phyloP scores from a whole-genome alignment of 2,888 invertebrate species.

The Autographa pulchrina region DNA sequence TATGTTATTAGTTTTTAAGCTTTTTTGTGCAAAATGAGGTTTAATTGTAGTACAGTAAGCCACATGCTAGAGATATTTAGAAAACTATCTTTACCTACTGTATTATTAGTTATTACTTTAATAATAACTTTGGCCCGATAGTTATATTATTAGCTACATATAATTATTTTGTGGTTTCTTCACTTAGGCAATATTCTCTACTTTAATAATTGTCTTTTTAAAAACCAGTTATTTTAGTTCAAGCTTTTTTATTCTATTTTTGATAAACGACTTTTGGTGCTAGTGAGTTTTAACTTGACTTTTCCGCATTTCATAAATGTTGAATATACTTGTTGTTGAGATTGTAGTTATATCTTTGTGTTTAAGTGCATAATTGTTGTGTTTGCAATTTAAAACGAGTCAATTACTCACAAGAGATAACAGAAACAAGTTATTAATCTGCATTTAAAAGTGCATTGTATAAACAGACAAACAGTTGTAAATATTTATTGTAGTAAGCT shows the following conservation, averaged over 20 bases:
- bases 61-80: neutral
- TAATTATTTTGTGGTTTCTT: too few relatives aligned
- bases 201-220: neutral
- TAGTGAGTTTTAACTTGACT: neutral
- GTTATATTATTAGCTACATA: neutral
- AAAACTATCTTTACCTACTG: neutral
- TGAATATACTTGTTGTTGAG: neutral
- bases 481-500: neutral
- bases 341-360: neutral
- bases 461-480: neutral
- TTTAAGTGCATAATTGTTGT: neutral
- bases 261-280: neutral
- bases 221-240: neutral
- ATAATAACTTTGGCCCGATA: neutral
- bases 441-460: neutral
- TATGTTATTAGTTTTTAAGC: slow-evolving; percentile 66
- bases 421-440: neutral
- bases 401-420: neutral
- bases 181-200: neutral
- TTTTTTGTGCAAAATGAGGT: slow-evolving; percentile 51
- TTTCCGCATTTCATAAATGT: slow-evolving; percentile 1
- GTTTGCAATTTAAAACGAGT: neutral
- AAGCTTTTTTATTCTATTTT: neutral
- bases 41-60: slow-evolving; percentile 61
- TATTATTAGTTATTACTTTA: neutral